Base-by-base conservation (phyloP, 2,797 vertebrate genomes). In the Rallus crepitans region DNA sequence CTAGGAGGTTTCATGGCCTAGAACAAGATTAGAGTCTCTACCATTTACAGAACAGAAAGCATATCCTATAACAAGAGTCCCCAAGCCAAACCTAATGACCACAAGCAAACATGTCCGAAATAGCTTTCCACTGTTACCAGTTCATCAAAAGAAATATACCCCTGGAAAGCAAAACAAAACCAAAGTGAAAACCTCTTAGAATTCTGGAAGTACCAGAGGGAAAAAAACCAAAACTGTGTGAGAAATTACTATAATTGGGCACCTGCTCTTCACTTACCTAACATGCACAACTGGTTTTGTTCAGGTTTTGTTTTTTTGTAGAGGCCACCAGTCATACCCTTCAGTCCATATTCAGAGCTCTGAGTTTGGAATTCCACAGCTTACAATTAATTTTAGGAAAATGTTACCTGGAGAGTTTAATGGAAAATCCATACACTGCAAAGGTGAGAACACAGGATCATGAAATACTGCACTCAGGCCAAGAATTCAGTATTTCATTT, bases 401-500 rank as follows among this genome's bases (percentile, higher is more conserved):
- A 75, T 50, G 52, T 77, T 73, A 68, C 48, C 33, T 65, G 45
- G 6, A 71, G 9, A 69, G 12, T 79, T 77, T 71, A 82, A 91
- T 27, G 33, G 27, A 68, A 27, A 95, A 81, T 57, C 48, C 64
- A 66, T 60, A 60, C 20, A 56, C 12, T 37, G 33, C 50, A 23
- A 7, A 84, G 78, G n/a, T 25, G 30, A 87, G 50, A 73, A 85
- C 15, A 63, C 0, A 0, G 12, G 57, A 87, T 82, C 45, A 48
- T 2, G 1, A 90, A 93, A 96, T 70, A 82, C 8, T 70, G 31
- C 39, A 42, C 52, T 39, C 50, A 65, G 47, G 28, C 53, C 57
- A 88, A 66, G 50, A 81, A 56, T 72, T 81, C 55, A 63, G 35
- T 77, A 85, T 65, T 85, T 87, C 12, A 79, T 80, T 94, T 95